Percentiles rank a stretch among this genome's conserved stretches.
Conservation (phyloP, 2,797 vertebrate species). For the Siniperca undulata region DNA sequence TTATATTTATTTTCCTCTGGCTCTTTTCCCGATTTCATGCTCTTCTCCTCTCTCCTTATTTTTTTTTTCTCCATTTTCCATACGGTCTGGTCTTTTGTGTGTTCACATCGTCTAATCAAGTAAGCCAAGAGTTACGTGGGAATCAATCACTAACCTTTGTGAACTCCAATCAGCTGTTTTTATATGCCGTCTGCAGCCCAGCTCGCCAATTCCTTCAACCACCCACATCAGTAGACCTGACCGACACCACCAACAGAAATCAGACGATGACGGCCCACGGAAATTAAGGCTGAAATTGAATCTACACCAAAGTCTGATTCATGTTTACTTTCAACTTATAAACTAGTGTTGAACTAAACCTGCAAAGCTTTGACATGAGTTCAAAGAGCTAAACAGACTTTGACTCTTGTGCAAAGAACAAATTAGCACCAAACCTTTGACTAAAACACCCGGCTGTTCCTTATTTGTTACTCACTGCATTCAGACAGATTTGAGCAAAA, state of each 20-base stretch:
- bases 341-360: conserved; percentile 36
- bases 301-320: conserved; percentile 60
- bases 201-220: conserved; percentile 20
- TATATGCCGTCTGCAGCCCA: conserved; percentile 28
- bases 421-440: conserved; percentile 17
- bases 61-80: conserved; percentile 2
- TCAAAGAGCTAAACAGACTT: conserved; percentile 62
- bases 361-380: conserved; percentile 47
- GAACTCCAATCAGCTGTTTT: conserved; percentile 51
- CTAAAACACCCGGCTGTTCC: neutral
- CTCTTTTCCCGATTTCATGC: conserved; percentile 4
- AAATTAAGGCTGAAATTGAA: conserved; percentile 55
- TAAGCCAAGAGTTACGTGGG: neutral
- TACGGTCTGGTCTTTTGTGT: neutral
- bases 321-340: conserved; percentile 57
- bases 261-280: conserved; percentile 12
- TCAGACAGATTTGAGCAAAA: neutral
- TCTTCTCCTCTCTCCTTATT: neutral
- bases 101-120: conserved; percentile 26
- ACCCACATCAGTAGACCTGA: conserved; percentile 9
- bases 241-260: conserved; percentile 14
- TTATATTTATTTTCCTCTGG: neutral
- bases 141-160: conserved; percentile 42
- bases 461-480: neutral
- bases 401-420: conserved; percentile 35